A percentile compares a stretch with the other conserved stretches of the same genome.
phyloP scores from a whole-genome alignment of 1,140 invertebrate species.

The Pseudomyrmex sp. region DNA sequence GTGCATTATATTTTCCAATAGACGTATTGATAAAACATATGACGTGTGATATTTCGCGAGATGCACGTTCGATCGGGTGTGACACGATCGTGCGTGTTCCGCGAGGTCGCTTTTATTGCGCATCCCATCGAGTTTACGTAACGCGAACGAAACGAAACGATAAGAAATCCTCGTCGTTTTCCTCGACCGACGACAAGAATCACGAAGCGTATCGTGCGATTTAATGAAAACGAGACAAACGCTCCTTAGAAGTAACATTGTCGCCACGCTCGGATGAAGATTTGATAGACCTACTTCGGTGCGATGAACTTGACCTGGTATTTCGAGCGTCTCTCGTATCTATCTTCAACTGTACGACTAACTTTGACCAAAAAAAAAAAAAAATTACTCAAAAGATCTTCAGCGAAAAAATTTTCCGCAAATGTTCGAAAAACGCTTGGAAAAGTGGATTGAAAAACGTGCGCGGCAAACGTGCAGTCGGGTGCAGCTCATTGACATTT shows the following conservation, averaged over 20 bases:
- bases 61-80: no score
- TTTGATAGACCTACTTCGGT: slow-evolving; percentile 43
- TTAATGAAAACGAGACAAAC: slow-evolving; percentile 47
- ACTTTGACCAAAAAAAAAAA: no score
- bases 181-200: background rate
- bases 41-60: no score
- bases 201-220: slow-evolving; percentile 43
- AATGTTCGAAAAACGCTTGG: no score
- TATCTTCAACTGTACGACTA: no score
- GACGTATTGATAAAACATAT: no score
- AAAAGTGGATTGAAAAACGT: background rate
- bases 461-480: slow-evolving; percentile 22
- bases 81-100: no score
- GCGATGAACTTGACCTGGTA: slow-evolving; percentile 56
- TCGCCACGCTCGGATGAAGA: slow-evolving; percentile 33
- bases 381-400: no score
- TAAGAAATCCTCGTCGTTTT: slow-evolving; percentile 44
- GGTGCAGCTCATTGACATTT: slow-evolving; percentile 77
- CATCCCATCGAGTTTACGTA: slow-evolving; percentile 9
- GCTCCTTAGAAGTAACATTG: slow-evolving; percentile 49
- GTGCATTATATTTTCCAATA: no score
- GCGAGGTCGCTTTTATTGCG: no score
- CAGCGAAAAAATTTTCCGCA: no score
- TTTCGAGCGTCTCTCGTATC: background rate
- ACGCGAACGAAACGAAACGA: slow-evolving; percentile 33